Base-by-base conservation (phyloP, 2,797 vertebrate genomes). In the Acridotheres tristis region DNA sequence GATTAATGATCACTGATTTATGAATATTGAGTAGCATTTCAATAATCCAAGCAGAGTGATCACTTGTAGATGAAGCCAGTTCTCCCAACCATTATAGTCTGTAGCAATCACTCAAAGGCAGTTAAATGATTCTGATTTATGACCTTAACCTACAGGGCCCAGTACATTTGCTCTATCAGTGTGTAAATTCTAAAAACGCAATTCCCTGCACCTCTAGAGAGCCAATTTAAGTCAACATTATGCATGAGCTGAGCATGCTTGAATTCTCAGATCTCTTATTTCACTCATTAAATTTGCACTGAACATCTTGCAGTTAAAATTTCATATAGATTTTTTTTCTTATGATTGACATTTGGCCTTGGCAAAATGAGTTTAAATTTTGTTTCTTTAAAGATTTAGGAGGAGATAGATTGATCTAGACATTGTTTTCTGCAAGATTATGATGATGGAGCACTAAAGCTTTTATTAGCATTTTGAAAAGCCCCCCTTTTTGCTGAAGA, bases 251-350 rank as follows among this genome's bases (percentile, higher is more conserved):
- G 96, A 97, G 97, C 82, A 96, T 88, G 84, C 95, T 66, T 95
- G 96, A 98, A 98, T 97, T 98, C 98, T 98, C 98, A 96, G 96
- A 97, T 98, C 98, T 98, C 98, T 98, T 98, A 97, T 97, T 98
- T 98, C 97, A 93, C 98, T 98, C 98, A 98, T 98, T 98, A 98
- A 97, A 98, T 96, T 97, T 98, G 96, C 97, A 97, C 97, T 25
- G 97, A 97, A 98, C 97, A 98, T 98, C 97, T 98, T 97, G 97
- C 98, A 98, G 98, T 98, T 98, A 98, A 98, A 98, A 98, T 98
- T 98, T 98, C 96, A 97, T 97, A 97, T 96, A 96, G 96, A 97
- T 97, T 97, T 97, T 97, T 53, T 97, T 96, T 95, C 96, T 96
- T 96, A 95, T 98, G 98, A 98, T 97, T 98, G 98, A 97, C 98